These are phyloP conservation scores for Umimayanthus kanabou DNA, from an alignment of 92 coral and sea anemone genomes.

Conservation along the genomic window DNA sequence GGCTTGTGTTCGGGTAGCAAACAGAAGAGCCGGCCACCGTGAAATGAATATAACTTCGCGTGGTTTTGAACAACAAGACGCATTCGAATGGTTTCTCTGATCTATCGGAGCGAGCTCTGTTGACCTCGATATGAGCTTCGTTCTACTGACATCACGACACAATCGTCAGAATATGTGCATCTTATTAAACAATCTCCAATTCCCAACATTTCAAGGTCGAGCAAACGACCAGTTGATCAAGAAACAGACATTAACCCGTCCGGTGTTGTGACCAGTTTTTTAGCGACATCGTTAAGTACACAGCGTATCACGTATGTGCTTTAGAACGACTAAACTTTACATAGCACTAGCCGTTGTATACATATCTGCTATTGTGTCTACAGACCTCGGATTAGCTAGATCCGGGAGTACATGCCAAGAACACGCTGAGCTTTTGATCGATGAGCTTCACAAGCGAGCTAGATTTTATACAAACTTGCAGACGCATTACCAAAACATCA, in stretches of 20 bases:
- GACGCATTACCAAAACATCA: neutral
- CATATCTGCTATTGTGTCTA: slow-evolving; percentile 25
- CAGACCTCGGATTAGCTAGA: slow-evolving; percentile 19
- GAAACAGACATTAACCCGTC: neutral
- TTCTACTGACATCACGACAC: neutral
- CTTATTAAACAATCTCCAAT: neutral
- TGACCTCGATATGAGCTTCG: neutral
- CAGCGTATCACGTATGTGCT: neutral
- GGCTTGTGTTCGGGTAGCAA: neutral
- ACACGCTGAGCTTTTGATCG: slow-evolving; percentile 25
- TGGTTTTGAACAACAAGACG: slow-evolving; percentile 4
- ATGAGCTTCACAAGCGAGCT: slow-evolving; percentile 4
- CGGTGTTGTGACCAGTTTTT: neutral
- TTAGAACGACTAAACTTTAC: neutral
- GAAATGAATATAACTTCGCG: slow-evolving; percentile 26
- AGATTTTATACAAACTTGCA: slow-evolving; percentile 4
- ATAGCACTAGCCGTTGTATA: slow-evolving; percentile 7
- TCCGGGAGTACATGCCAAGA: slow-evolving; percentile 15
- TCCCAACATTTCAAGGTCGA: neutral
- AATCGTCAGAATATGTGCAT: neutral
- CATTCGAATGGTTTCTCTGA: slow-evolving; percentile 26
- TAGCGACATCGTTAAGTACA: slow-evolving; percentile 31
- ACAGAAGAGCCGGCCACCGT: neutral
- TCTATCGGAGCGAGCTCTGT: neutral
- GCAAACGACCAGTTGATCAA: slow-evolving; percentile 1